Evolutionary conservation across 53 echinoderm and acorn worm species (phyloP).

Genomic region (Crossaster papposus): DNA sequence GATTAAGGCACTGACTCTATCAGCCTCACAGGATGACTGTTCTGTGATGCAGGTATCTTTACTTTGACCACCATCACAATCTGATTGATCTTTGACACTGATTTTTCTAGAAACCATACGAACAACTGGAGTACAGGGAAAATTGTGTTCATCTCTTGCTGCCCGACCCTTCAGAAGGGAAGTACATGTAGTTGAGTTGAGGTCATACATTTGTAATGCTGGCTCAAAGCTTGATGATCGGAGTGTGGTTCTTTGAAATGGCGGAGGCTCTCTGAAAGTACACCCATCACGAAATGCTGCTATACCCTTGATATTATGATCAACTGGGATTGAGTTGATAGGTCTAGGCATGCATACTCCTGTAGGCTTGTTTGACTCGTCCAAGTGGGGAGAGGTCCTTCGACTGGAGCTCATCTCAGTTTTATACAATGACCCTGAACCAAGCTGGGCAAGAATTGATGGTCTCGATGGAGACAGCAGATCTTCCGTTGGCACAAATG

Average conservation of each 20-base stretch:
- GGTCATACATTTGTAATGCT: background rate
- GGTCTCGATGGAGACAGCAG: background rate
- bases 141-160: background rate
- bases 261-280: background rate
- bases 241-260: background rate
- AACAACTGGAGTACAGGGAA: background rate
- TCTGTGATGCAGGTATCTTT: background rate
- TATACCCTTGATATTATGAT: background rate
- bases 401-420: background rate
- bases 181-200: background rate
- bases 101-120: background rate
- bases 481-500: slow-evolving; percentile 22
- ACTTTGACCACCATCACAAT: no score
- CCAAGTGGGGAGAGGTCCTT: background rate
- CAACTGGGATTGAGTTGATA: background rate
- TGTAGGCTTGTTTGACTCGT: background rate
- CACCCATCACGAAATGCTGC: background rate
- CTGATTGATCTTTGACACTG: background rate
- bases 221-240: background rate
- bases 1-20: background rate
- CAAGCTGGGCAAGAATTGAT: background rate
- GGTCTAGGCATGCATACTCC: background rate
- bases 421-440: background rate
- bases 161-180: background rate
- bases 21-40: background rate